Evolutionary conservation across 2,888 invertebrate species (phyloP), one percentile per base, ranked within the genome.

Genomic region (Drosophila bunnanda): DNA sequence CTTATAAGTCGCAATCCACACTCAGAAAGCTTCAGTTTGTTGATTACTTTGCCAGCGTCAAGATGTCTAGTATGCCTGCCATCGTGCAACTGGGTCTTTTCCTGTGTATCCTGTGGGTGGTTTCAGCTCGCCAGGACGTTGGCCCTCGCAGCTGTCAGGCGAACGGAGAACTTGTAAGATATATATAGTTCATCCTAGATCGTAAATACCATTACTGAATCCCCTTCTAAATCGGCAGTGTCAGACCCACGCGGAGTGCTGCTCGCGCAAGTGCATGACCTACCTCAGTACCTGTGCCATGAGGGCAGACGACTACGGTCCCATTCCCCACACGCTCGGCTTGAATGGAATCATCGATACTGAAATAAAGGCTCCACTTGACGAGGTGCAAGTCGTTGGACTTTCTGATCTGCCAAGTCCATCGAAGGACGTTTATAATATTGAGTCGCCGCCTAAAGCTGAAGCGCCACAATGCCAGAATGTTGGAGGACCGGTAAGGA

Each of bases 221-320:
- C 7, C 3, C 12, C 6, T 12, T 17, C 5, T 20, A 7, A 10
- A 41, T 43, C 22, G 77, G 7, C 41, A 92, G 92, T 92, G 92
- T 28, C 89, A 85, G 43, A 83, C 80, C 44, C 91, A 92, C 69
- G 78, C 70, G 77, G 91, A 92, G 8, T 92, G 92, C 56, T 92
- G 92, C 52, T 91, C 92, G 0, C 75, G 84, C 36, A 91, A 83
- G 22, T 92, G 92, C 61, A 73, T 91, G 70, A 90, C 86, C 12
- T 92, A 90, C 56, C 52, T 79, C 36, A 75, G 62, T 87, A 85
- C 65, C 70, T 90, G 59, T 80, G 92, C 75, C 71, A 88, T 20
- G 53, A 75, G 0, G 71, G 60, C 50, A 17, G 55, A 20, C 4
- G 59, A 59, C 10, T 34, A 13, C 34, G 9, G 12, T 44, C n/a